These are phyloP conservation scores for Furcifer pardalis DNA, from an alignment of 2,797 vertebrate genomes.

Conservation along the genomic window DNA sequence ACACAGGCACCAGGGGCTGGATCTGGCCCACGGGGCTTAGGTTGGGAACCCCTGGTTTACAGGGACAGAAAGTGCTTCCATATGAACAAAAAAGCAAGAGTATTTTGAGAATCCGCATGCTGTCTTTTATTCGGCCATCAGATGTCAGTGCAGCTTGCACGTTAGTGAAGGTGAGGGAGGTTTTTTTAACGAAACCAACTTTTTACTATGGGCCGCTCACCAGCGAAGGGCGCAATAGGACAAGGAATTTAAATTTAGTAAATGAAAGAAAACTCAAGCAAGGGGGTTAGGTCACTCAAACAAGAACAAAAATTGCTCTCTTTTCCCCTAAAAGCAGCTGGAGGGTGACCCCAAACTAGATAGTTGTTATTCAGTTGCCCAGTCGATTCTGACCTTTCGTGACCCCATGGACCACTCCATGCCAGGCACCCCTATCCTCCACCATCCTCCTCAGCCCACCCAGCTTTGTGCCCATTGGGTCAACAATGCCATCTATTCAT, in stretches of 20 bases:
- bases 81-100: too few relatives aligned
- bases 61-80: background rate
- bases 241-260: background rate
- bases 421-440: too few relatives aligned
- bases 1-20: too few relatives aligned
- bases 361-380: too few relatives aligned
- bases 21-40: too few relatives aligned
- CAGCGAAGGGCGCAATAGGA: slow-evolving; percentile 7
- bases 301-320: background rate
- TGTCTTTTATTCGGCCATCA: background rate
- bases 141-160: slow-evolving; percentile 12
- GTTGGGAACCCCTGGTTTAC: too few relatives aligned
- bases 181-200: background rate
- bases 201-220: background rate
- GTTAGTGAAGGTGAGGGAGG: background rate
- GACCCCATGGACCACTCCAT: too few relatives aligned
- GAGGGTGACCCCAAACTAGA: background rate
- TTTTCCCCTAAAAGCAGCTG: background rate
- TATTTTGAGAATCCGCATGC: background rate
- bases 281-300: background rate
- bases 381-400: too few relatives aligned
- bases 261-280: background rate
- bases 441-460: too few relatives aligned
- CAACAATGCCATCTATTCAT: too few relatives aligned
- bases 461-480: too few relatives aligned